Evolutionary conservation across 2,888 invertebrate species (phyloP).

Genomic region (Anagyrus pseudococci): DNA sequence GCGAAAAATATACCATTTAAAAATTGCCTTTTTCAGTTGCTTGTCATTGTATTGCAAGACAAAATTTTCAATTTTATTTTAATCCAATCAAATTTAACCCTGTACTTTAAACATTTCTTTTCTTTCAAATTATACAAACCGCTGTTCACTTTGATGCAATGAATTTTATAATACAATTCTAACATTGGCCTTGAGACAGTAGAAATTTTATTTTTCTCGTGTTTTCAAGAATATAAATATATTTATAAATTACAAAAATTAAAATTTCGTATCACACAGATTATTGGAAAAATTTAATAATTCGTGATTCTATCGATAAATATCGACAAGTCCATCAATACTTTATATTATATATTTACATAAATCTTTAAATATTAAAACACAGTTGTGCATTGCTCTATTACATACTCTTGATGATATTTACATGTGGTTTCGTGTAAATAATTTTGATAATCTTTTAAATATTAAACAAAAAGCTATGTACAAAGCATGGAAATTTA

Average conservation of each 20-base stretch:
- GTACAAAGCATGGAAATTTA: slow-evolving; percentile 11
- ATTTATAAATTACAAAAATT: background rate
- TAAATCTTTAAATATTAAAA: slow-evolving; percentile 11
- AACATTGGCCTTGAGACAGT: background rate
- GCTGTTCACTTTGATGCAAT: background rate
- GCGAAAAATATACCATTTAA: slow-evolving; percentile 18
- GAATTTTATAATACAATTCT: background rate
- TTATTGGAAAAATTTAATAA: background rate
- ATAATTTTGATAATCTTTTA: slow-evolving; percentile 4
- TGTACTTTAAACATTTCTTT: slow-evolving; percentile 6
- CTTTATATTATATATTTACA: slow-evolving; percentile 19
- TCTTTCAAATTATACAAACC: background rate
- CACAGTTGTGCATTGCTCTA: slow-evolving; percentile 10
- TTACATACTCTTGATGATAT: slow-evolving; percentile 17
- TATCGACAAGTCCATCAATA: slow-evolving; percentile 20
- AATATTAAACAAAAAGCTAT: slow-evolving; percentile 18
- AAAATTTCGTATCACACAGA: background rate
- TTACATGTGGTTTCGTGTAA: slow-evolving; percentile 11
- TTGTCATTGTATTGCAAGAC: background rate
- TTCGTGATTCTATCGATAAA: background rate
- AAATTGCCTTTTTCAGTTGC: background rate
- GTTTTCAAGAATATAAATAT: background rate
- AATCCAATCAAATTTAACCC: slow-evolving; percentile 10
- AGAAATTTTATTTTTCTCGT: background rate
- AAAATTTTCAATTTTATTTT: background rate